A percentile compares a stretch with the other conserved stretches of the same genome.
These are phyloP conservation scores for Sphecodes monilicornis DNA, from an alignment of 2,888 invertebrate species.

Conservation along the genomic window DNA sequence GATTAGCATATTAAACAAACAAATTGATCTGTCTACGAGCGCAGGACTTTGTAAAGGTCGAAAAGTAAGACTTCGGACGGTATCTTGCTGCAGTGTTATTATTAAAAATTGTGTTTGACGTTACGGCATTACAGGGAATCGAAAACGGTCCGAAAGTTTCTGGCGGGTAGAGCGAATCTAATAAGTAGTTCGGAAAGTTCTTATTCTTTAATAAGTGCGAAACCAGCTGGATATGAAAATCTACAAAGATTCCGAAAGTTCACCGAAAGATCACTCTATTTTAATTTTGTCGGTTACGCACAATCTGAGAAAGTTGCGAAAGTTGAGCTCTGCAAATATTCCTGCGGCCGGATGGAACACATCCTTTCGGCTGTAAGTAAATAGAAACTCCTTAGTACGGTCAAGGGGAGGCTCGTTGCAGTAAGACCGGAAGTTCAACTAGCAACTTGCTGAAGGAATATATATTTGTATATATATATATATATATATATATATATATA, in stretches of 20 bases:
- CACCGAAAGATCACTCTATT: slow-evolving; percentile 23
- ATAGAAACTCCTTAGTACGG: slow-evolving; percentile 73
- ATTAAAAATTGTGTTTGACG: not conserved
- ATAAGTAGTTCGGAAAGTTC: slow-evolving; percentile 5
- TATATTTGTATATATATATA: slow-evolving; percentile 43
- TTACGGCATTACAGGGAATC: not conserved
- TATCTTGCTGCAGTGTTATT: not conserved
- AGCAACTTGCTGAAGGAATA: slow-evolving; percentile 78
- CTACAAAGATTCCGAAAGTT: slow-evolving; percentile 22
- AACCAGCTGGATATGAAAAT: not conserved
- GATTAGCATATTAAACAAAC: not conserved
- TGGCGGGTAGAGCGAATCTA: not conserved
- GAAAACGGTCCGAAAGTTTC: slow-evolving; percentile 1
- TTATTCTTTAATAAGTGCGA: slow-evolving; percentile 11
- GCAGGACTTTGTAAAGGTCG: too few relatives aligned
- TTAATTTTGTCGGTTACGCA: slow-evolving; percentile 59
- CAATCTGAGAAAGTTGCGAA: slow-evolving; percentile 43
- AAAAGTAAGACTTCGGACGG: too few relatives aligned
- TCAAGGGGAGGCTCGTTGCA: slow-evolving; percentile 51
- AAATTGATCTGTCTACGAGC: not conserved
- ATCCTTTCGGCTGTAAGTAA: slow-evolving; percentile 74
- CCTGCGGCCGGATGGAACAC: slow-evolving; percentile 70
- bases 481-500: not conserved
- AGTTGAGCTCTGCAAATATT: slow-evolving; percentile 67
- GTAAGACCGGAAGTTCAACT: slow-evolving; percentile 74